These are phyloP conservation scores for Callorhinus ursinus DNA, from an alignment of 2,113 vertebrate species.

Conservation along the genomic window DNA sequence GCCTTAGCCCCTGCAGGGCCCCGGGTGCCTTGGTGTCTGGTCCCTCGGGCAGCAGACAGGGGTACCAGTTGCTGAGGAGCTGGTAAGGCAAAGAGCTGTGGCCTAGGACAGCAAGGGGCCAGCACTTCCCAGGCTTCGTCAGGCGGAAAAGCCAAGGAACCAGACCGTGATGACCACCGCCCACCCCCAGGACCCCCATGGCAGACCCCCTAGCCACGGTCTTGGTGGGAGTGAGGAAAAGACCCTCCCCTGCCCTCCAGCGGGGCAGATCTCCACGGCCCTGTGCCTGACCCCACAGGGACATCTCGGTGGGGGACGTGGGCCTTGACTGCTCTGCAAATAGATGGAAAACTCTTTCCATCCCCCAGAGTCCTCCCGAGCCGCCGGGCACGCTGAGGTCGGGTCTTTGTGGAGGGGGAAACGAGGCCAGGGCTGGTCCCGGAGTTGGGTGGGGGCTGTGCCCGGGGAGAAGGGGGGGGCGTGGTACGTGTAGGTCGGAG, in stretches of 20 bases:
- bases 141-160: not conserved
- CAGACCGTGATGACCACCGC: no score
- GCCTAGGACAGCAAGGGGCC: not conserved
- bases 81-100: not conserved
- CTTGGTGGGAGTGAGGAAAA: not conserved
- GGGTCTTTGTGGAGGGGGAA: not conserved
- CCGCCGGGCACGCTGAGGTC: not conserved
- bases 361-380: no score
- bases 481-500: not conserved
- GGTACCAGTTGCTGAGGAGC: not conserved
- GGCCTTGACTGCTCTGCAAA: not conserved
- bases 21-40: not conserved
- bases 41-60: not conserved
- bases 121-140: not conserved
- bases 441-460: not conserved
- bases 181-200: rapidly evolving
- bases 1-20: not conserved
- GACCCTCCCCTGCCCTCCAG: not conserved
- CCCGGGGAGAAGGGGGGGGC: not conserved
- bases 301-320: not conserved
- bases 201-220: rapidly evolving
- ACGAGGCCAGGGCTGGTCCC: not conserved
- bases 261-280: rapidly evolving
- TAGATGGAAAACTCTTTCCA: not conserved
- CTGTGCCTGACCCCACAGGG: not conserved